A percentile compares a stretch with the other conserved stretches of the same genome.
These are phyloP conservation scores for Porites cylindrica DNA, from an alignment of 92 coral and sea anemone genomes.

Conservation along the genomic window DNA sequence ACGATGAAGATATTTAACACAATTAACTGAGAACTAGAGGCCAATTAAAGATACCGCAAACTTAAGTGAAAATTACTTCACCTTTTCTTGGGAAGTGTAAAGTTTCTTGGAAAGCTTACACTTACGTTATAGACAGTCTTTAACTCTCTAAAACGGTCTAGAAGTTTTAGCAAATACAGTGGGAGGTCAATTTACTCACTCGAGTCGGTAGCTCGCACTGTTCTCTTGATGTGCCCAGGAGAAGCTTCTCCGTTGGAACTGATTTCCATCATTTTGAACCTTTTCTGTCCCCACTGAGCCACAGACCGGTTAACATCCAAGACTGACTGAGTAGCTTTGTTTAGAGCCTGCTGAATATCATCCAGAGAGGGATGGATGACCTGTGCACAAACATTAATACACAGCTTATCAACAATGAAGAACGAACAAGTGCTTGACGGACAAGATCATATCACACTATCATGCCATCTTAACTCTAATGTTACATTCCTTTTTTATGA, in stretches of 20 bases:
- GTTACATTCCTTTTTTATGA: too few relatives aligned
- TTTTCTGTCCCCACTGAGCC: slow-evolving; percentile 93
- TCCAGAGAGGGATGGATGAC: slow-evolving; percentile 85
- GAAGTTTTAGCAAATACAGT: background rate
- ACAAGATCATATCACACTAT: too few relatives aligned
- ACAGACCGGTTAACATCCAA: slow-evolving; percentile 89
- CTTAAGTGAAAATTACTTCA: too few relatives aligned
- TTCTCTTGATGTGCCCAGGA: slow-evolving; percentile 67
- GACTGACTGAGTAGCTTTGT: slow-evolving; percentile 82
- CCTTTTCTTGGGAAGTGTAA: background rate
- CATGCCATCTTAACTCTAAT: too few relatives aligned
- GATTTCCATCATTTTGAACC: slow-evolving; percentile 72
- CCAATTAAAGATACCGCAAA: too few relatives aligned
- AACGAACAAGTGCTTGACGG: too few relatives aligned
- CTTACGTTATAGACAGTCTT: too few relatives aligned
- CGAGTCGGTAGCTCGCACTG: slow-evolving; percentile 82
- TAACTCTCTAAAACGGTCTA: background rate
- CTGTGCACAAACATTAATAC: slow-evolving; percentile 27
- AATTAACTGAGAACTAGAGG: too few relatives aligned
- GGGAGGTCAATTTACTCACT: slow-evolving; percentile 43
- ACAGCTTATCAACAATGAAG: background rate
- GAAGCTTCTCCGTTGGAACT: slow-evolving; percentile 49
- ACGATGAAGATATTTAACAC: too few relatives aligned
- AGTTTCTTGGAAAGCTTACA: background rate
- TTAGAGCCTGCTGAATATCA: slow-evolving; percentile 85